phyloP scores from a whole-genome alignment of 2,113 vertebrate genomes.

The Ariopsis seemanni region DNA sequence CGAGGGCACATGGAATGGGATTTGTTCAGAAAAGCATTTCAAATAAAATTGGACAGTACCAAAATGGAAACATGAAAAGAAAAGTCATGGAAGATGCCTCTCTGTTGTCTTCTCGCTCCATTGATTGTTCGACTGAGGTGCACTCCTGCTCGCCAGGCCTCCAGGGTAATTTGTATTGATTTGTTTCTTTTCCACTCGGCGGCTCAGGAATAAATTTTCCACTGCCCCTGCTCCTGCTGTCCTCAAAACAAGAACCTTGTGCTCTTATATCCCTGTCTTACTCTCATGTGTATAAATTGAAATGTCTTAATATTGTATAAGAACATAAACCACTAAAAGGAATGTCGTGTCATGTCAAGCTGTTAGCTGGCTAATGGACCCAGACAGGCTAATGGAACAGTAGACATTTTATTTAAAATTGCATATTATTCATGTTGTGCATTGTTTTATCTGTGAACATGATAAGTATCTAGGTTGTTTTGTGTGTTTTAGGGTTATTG shows the following conservation, averaged over 20 bases:
- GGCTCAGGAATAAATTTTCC: conserved; percentile 17
- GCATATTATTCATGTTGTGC: not conserved
- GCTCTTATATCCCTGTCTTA: conserved; percentile 15
- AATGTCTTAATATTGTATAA: conserved; percentile 1
- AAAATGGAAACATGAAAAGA: not conserved
- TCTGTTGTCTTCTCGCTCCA: not conserved
- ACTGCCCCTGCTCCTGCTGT: conserved; percentile 1
- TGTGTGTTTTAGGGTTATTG: not conserved
- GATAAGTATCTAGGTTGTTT: not conserved
- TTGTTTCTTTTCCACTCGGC: conserved; percentile 25
- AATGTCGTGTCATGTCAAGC: not conserved
- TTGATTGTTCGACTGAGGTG: conserved; percentile 6
- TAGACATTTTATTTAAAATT: not conserved
- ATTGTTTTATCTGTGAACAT: not conserved
- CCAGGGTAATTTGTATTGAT: conserved; percentile 29
- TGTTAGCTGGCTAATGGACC: not conserved
- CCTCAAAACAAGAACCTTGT: not conserved
- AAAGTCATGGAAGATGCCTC: not conserved
- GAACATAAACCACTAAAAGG: not conserved
- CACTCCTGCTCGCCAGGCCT: not conserved
- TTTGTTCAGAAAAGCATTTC: not conserved
- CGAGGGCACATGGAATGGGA: not conserved
- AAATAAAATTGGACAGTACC: not conserved
- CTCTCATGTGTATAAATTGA: not conserved
- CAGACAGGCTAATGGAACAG: not conserved